phyloP scores from a whole-genome alignment of 2,888 invertebrate genomes.

The Nemotelus nigrinus region DNA sequence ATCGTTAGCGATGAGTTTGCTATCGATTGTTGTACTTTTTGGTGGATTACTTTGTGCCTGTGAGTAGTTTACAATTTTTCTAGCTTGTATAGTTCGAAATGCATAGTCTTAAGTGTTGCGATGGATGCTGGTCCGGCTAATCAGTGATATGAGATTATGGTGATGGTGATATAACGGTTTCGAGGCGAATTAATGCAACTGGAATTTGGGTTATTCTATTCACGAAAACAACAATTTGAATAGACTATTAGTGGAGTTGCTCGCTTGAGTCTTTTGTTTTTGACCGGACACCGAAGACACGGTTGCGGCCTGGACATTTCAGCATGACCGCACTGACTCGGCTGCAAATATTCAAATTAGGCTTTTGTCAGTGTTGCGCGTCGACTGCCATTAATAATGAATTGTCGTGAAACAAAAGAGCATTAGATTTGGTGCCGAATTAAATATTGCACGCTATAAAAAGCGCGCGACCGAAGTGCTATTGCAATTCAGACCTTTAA shows the following conservation, averaged over 20 bases:
- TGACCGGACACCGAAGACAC: neutral
- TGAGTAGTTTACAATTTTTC: conserved; percentile 39
- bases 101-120: too few relatives aligned
- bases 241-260: conserved; percentile 13
- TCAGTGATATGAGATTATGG: neutral
- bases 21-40: conserved; percentile 40
- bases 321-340: neutral
- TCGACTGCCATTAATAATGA: neutral
- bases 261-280: conserved; percentile 41
- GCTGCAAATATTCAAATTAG: conserved; percentile 29
- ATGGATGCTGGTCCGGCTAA: neutral
- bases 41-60: conserved; percentile 50
- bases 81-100: neutral
- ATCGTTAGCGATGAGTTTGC: conserved; percentile 37
- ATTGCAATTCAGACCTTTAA: neutral
- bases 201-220: conserved; percentile 31
- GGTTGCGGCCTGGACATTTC: conserved; percentile 6
- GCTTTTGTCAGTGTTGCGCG: neutral
- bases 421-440: too few relatives aligned
- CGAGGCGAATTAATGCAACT: conserved; percentile 14
- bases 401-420: too few relatives aligned
- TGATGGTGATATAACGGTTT: conserved; percentile 27
- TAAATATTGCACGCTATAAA: too few relatives aligned
- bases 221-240: conserved; percentile 9
- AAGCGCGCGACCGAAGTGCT: too few relatives aligned